phyloP scores from a whole-genome alignment of 2,888 invertebrate genomes.

The Tenthredo livida region DNA sequence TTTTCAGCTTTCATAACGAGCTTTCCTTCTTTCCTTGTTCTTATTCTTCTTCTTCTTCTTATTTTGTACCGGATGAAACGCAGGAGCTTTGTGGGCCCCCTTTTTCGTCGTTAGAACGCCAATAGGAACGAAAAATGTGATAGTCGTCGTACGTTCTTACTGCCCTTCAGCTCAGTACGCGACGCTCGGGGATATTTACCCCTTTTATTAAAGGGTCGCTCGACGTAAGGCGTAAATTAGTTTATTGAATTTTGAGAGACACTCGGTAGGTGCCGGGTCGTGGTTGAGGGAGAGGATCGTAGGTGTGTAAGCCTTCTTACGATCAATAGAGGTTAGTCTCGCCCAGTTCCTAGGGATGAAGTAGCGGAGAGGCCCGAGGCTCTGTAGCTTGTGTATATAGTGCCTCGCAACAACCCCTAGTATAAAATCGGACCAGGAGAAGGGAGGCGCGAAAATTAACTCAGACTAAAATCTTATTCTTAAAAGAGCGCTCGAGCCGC shows the following conservation, averaged over 20 bases:
- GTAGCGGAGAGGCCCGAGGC: conserved; percentile 50
- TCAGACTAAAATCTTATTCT: conserved; percentile 38
- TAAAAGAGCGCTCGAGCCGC: not conserved
- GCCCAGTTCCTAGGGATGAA: conserved; percentile 73
- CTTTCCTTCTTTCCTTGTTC: not conserved
- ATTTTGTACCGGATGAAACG: not conserved
- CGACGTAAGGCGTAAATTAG: conserved; percentile 1
- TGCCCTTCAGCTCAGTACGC: not conserved
- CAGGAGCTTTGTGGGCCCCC: not conserved
- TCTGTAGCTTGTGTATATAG: not conserved
- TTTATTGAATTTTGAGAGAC: conserved; percentile 28
- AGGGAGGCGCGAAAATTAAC: not conserved
- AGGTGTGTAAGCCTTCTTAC: conserved; percentile 73
- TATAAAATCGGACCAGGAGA: not conserved
- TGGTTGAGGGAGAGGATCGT: conserved; percentile 66
- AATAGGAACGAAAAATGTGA: not conserved
- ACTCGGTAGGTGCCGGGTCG: conserved; percentile 34
- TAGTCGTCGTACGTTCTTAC: not conserved
- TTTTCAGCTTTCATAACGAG: too few relatives aligned
- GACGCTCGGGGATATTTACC: not conserved
- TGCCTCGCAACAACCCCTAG: conserved; percentile 14
- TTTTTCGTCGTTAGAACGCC: not conserved
- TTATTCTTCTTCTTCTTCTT: not conserved
- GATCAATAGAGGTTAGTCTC: conserved; percentile 75
- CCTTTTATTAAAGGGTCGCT: not conserved